Evolutionary conservation across 2,113 vertebrate genomes (phyloP).

Genomic region (Turnix velox): DNA sequence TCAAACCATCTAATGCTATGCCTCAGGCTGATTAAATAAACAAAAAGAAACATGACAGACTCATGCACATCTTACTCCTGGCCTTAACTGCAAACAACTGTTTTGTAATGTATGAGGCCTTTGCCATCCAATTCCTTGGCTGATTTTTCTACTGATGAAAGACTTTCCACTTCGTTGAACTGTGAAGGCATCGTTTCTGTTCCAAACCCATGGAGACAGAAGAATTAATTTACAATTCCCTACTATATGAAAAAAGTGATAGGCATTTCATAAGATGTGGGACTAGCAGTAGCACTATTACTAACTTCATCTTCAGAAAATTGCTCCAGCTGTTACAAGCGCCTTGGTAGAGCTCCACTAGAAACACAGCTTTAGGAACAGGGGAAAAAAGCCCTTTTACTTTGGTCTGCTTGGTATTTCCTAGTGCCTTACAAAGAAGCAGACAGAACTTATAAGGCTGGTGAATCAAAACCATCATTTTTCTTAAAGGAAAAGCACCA

Average conservation of each 20-base stretch:
- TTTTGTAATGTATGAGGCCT: conserved; percentile 36
- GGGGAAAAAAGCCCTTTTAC: not conserved
- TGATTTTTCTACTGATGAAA: conserved; percentile 56
- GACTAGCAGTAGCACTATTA: not conserved
- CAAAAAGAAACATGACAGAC: conserved; percentile 36
- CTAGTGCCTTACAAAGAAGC: not conserved
- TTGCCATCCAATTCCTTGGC: conserved; percentile 36
- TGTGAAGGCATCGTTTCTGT: conserved; percentile 35
- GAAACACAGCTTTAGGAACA: not conserved
- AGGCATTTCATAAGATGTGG: not conserved
- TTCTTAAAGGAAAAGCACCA: not conserved
- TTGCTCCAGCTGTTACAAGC: not conserved
- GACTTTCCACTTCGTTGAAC: conserved; percentile 56
- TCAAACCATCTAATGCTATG: conserved; percentile 9
- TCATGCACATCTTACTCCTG: conserved; percentile 18
- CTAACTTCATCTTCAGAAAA: conserved; percentile 24
- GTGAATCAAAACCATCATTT: not conserved
- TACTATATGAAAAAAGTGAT: not conserved
- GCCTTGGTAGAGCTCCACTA: not conserved
- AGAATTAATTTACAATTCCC: conserved; percentile 38
- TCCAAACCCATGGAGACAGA: conserved; percentile 20
- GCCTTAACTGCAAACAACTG: conserved; percentile 56
- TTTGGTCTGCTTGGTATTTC: not conserved
- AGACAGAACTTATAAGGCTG: not conserved
- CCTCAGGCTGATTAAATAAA: conserved; percentile 48